Conservation (phyloP, 2,888 invertebrate species). For the Himalopsyche anomala region DNA sequence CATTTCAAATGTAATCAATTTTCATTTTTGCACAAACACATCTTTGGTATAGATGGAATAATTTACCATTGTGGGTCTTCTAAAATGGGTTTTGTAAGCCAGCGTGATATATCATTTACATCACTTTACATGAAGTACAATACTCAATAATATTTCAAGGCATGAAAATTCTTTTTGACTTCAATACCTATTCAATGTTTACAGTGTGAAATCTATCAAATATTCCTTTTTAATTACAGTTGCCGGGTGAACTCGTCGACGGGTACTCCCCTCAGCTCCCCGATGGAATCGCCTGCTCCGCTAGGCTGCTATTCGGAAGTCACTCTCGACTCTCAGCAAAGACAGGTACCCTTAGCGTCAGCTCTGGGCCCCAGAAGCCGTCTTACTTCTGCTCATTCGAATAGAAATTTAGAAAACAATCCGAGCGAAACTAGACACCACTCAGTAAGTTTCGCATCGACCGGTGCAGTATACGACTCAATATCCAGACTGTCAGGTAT, state of each 20-base stretch:
- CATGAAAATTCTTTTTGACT: no score
- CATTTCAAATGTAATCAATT: no score
- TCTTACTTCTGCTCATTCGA: constrained; percentile 64
- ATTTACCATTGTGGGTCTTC: background rate
- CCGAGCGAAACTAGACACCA: constrained; percentile 59
- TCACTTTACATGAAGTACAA: no score
- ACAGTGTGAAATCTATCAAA: background rate
- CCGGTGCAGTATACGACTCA: constrained; percentile 62
- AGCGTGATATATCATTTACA: background rate
- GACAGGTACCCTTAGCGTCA: constrained; percentile 80
- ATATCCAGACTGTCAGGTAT: constrained; percentile 64
- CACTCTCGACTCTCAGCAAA: constrained; percentile 78
- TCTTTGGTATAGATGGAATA: background rate
- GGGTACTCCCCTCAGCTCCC: constrained; percentile 88
- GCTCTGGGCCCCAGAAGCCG: constrained; percentile 66
- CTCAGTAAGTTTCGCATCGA: constrained; percentile 64
- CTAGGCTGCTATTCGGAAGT: constrained; percentile 81
- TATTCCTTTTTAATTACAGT: constrained; percentile 75
- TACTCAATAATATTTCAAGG: no score
- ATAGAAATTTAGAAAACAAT: constrained; percentile 56
- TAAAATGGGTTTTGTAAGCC: background rate
- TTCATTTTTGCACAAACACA: background rate
- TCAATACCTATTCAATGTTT: no score
- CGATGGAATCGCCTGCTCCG: constrained; percentile 88
- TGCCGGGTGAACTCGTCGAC: constrained; percentile 89